Base-by-base conservation (phyloP, 2,113 vertebrate species). In the Mesembrinibis cayennensis region DNA sequence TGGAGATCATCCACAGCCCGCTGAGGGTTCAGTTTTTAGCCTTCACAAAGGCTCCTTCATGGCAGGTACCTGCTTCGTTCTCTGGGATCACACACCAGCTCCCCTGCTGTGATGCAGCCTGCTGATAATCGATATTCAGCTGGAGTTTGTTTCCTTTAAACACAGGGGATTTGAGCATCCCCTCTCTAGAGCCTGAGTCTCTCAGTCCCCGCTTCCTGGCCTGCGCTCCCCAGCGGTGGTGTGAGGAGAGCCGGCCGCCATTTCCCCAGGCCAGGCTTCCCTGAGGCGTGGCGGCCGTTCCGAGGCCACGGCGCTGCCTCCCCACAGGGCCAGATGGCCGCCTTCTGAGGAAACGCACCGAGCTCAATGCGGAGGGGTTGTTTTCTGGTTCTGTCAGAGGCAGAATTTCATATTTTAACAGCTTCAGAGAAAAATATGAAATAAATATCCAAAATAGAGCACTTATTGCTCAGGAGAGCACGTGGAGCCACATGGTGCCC, bases 221-320 rank as follows among this genome's bases (percentile, higher is more conserved):
- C 67, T 22, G 65, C 3, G 0, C 25, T 44, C 18, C 29, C 61
- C 25, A 3, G 2, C 22, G 0, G 0, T 0, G 3, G 6, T 0
- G 22, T 53, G 65, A 49, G 42, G 47, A 7, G 10, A 27, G 8
- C 7, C 0, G 2, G 32, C 52, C 0, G 30, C 59, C 17, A 2
- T 61, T 47, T 77, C 6, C 36, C 13, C 10, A 6, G 40, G 40
- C 50, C 18, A 0, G 7, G 4, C 2, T 16, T 25, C 53, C 27
- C 82, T 50, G 16, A 27, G 27, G 45, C 0, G 5, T 0, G 18
- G 47, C 0, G 1, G 6, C 0, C 0, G 11, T 13, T 15, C 56
- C 0, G 2, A 45, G 74, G 77, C 45, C 34, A 0, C 1, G 13
- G 32, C 0, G 0, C 50, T 22, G 58, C 38, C 42, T 34, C 59